Percentiles rank a stretch among this genome's conserved stretches.
Evolutionary conservation across 2,888 invertebrate species (phyloP).

Genomic region (Hyles lineata): DNA sequence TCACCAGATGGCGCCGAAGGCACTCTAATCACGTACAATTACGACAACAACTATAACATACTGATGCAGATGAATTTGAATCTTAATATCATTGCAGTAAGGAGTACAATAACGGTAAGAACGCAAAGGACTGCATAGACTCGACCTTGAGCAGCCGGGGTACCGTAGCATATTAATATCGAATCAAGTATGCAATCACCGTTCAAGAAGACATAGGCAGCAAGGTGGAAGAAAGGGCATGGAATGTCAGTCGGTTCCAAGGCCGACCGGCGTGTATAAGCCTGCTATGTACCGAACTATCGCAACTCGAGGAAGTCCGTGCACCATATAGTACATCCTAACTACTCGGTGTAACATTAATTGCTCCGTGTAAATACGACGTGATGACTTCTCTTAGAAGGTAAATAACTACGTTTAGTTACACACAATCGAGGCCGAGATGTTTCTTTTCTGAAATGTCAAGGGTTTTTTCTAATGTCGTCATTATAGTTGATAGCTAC

Average conservation of each 20-base stretch:
- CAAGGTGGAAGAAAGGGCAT: conserved; percentile 83
- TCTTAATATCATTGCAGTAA: conserved; percentile 36
- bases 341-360: conserved; percentile 58
- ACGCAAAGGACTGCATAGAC: conserved; percentile 60
- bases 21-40: conserved; percentile 63
- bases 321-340: conserved; percentile 43
- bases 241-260: conserved; percentile 74
- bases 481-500: conserved; percentile 44
- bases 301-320: conserved; percentile 46
- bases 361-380: conserved; percentile 51
- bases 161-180: conserved; percentile 79
- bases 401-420: conserved; percentile 67
- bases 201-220: conserved; percentile 77
- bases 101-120: conserved; percentile 44
- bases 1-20: conserved; percentile 64
- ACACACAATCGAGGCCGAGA: conserved; percentile 59
- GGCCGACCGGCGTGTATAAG: conserved; percentile 65
- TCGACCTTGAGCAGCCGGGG: conserved; percentile 67
- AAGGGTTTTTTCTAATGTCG: conserved; percentile 66
- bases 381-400: conserved; percentile 63
- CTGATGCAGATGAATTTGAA: conserved; percentile 31
- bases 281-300: conserved; percentile 51
- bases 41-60: conserved; percentile 33
- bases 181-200: conserved; percentile 79
- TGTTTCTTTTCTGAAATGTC: conserved; percentile 72